Conservation (phyloP, 2,113 vertebrate genomes). For the Entosphenus tridentatus region DNA sequence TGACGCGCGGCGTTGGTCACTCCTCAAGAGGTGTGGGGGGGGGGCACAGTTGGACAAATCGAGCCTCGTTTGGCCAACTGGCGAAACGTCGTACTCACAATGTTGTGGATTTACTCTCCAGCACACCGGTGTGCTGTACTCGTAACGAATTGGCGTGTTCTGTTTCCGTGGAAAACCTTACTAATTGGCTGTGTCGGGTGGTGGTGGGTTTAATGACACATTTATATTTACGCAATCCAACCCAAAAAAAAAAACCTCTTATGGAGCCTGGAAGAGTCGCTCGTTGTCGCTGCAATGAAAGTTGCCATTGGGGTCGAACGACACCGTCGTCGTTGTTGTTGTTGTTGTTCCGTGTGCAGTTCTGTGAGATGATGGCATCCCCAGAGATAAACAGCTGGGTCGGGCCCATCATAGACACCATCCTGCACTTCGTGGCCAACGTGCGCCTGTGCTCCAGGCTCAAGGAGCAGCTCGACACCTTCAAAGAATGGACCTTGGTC, state of each 20-base stretch:
- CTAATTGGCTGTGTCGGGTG: too few species aligned
- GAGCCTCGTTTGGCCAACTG: neutral
- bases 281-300: neutral
- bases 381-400: slow-evolving; percentile 41
- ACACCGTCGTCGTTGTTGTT: neutral
- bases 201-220: too few species aligned
- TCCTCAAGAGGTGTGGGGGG: neutral
- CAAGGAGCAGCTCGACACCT: slow-evolving; percentile 49
- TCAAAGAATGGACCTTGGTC: slow-evolving; percentile 47
- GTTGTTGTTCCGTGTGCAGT: slow-evolving; percentile 26
- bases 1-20: neutral
- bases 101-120: too few species aligned
- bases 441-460: slow-evolving; percentile 54
- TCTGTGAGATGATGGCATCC: slow-evolving; percentile 69
- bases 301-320: neutral
- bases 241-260: too few species aligned
- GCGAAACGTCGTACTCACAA: neutral
- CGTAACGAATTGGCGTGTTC: too few species aligned
- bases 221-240: too few species aligned
- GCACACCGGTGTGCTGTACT: too few species aligned
- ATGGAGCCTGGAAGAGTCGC: too few species aligned
- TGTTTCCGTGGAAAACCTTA: too few species aligned
- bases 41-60: neutral
- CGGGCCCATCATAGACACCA: slow-evolving; percentile 53
- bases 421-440: slow-evolving; percentile 65